phyloP scores from a whole-genome alignment of 1,140 invertebrate genomes.

The Pseudomyrmex gracilis region DNA sequence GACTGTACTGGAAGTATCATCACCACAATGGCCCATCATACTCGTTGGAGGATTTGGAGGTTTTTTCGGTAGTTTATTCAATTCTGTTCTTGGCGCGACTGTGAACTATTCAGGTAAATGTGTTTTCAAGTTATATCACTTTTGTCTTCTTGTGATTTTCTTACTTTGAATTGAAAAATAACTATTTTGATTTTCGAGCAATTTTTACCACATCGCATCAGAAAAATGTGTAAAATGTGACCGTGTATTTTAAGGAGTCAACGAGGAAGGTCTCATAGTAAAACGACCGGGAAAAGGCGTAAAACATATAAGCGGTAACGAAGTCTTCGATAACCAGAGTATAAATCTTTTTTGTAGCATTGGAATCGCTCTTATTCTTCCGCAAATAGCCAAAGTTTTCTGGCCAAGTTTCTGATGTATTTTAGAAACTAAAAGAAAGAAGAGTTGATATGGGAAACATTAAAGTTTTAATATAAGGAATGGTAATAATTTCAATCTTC shows the following conservation, averaged over 20 bases:
- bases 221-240: too few species aligned
- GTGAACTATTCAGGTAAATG: conserved; percentile 94
- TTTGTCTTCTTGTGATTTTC: too few species aligned
- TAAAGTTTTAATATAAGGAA: too few species aligned
- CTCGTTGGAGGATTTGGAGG: conserved; percentile 90
- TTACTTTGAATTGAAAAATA: too few species aligned
- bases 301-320: conserved; percentile 91
- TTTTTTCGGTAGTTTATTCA: conserved; percentile 92
- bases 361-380: conserved; percentile 90
- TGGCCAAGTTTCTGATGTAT: conserved; percentile 85
- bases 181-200: too few species aligned
- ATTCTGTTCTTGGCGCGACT: conserved; percentile 94
- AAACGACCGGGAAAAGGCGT: conserved; percentile 90
- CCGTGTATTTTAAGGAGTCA: conserved; percentile 90
- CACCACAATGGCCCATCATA: conserved; percentile 94
- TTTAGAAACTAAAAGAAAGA: too few species aligned
- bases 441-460: too few species aligned
- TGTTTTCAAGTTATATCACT: too few species aligned
- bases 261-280: conserved; percentile 90
- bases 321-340: conserved; percentile 94
- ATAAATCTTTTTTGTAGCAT: conserved; percentile 95
- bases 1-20: conserved; percentile 87
- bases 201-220: too few species aligned
- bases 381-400: conserved; percentile 89
- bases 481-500: too few species aligned